Conservation (phyloP, 2,113 vertebrate genomes). For the Gadus chalcogrammus region DNA sequence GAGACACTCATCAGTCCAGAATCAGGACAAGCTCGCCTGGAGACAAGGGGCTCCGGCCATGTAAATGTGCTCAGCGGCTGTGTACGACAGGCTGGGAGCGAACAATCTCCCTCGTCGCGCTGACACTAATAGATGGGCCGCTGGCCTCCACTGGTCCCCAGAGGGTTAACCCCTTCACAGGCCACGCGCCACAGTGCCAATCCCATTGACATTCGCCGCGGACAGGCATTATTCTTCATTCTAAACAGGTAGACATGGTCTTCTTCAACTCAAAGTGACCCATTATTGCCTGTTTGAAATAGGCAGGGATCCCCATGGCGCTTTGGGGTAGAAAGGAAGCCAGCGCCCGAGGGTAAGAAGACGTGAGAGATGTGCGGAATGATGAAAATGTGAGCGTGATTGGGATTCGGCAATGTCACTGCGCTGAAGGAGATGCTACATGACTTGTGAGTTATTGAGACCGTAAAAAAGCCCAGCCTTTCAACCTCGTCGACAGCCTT, state of each 20-base stretch:
- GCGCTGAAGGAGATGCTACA: too few relatives aligned
- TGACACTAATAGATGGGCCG: conserved; percentile 63
- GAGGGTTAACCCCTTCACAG: conserved; percentile 45
- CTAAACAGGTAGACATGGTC: conserved; percentile 24
- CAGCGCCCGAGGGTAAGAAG: too few relatives aligned
- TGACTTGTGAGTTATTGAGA: too few relatives aligned
- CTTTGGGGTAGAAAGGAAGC: too few relatives aligned
- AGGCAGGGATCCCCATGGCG: not conserved
- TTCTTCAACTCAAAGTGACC: conserved; percentile 23
- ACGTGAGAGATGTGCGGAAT: too few relatives aligned
- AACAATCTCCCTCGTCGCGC: conserved; percentile 37
- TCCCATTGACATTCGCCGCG: conserved; percentile 28
- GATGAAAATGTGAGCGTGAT: too few relatives aligned
- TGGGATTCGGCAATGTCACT: too few relatives aligned
- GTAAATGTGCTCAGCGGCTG: conserved; percentile 39
- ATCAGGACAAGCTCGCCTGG: conserved; percentile 41
- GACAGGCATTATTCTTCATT: conserved; percentile 23
- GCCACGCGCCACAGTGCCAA: conserved; percentile 34
- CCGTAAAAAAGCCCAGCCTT: too few relatives aligned
- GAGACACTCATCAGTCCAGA: conserved; percentile 54
- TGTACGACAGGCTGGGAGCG: conserved; percentile 35
- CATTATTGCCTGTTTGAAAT: conserved; percentile 8
- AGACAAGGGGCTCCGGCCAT: conserved; percentile 44
- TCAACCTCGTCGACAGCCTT: too few relatives aligned
- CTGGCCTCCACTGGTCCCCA: conserved; percentile 40